Conservation (phyloP, 2,888 invertebrate genomes). For the Thecocarcelia acutangulata region DNA sequence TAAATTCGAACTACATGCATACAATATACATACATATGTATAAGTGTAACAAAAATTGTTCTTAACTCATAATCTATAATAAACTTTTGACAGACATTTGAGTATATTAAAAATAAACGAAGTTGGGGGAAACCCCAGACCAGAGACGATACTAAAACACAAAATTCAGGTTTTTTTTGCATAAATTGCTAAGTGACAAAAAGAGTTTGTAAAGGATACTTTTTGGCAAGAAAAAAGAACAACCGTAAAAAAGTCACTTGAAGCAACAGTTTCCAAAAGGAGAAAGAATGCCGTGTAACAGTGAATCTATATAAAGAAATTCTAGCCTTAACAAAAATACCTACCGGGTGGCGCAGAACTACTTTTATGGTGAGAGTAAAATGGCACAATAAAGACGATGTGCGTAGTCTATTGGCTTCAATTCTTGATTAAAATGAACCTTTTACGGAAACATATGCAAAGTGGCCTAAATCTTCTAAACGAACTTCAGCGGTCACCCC, state of each 20-base stretch:
- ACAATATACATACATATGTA: background rate
- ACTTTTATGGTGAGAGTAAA: no score
- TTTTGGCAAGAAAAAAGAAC: background rate
- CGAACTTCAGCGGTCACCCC: no score
- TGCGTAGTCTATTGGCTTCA: no score
- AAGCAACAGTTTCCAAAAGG: background rate
- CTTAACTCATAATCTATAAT: constrained; percentile 29
- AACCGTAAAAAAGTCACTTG: background rate
- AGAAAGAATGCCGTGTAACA: background rate
- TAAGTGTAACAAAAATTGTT: background rate
- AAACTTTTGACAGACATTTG: constrained; percentile 38
- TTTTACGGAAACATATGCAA: no score
- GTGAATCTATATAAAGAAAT: background rate
- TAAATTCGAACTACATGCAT: background rate
- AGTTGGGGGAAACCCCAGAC: background rate
- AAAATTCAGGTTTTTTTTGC: no score
- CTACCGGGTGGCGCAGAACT: no score
- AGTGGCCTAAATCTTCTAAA: no score
- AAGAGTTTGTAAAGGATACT: background rate
- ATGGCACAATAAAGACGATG: no score
- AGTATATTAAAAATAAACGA: constrained; percentile 44
- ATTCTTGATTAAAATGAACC: no score
- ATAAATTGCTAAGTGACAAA: background rate
- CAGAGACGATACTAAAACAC: no score
- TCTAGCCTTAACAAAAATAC: no score